phyloP scores from a whole-genome alignment of 2,888 invertebrate genomes.

The Xestoiulus laeticollis region DNA sequence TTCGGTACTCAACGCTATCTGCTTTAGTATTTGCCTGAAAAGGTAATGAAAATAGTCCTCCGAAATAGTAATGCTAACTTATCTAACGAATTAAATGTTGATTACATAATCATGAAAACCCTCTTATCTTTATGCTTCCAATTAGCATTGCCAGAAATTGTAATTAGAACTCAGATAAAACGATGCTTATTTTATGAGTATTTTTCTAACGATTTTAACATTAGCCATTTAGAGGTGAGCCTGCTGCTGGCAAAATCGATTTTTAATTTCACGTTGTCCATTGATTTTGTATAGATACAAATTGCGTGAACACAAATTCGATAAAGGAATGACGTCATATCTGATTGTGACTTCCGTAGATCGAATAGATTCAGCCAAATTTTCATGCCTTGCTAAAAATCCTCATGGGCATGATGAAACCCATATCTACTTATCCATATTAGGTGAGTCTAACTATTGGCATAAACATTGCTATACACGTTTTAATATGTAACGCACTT shows the following conservation, averaged over 20 bases:
- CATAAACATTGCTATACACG: background rate
- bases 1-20: background rate
- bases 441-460: constrained; percentile 50
- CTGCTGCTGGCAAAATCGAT: background rate
- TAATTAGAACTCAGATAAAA: background rate
- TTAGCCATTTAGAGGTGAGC: background rate
- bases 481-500: background rate
- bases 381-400: constrained; percentile 54
- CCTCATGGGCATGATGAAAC: constrained; percentile 55
- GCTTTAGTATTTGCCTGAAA: background rate
- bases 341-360: constrained; percentile 51
- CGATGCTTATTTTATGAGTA: background rate
- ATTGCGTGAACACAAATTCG: constrained; percentile 51
- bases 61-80: background rate
- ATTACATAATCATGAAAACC: background rate
- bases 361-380: constrained; percentile 52
- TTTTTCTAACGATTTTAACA: background rate
- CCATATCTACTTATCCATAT: constrained; percentile 52
- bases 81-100: background rate
- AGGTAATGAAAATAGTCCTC: background rate
- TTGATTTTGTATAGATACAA: constrained; percentile 11
- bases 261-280: background rate
- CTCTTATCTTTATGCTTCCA: background rate
- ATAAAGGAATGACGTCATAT: constrained; percentile 54
- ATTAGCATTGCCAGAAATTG: background rate